phyloP scores from a whole-genome alignment of 2,888 invertebrate genomes.

The Oscheius sp. region DNA sequence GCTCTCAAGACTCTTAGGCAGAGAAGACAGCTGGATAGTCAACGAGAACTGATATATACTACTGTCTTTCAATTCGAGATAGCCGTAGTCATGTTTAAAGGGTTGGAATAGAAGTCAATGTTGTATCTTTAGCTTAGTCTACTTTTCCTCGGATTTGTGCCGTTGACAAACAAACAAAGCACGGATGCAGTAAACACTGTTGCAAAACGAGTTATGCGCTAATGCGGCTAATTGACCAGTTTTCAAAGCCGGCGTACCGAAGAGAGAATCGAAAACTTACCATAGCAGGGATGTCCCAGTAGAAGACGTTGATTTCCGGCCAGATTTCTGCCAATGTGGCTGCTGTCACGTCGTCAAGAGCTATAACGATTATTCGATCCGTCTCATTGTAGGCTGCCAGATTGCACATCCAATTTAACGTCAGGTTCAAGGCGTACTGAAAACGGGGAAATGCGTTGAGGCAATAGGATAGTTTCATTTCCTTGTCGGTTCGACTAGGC shows the following conservation, averaged over 20 bases:
- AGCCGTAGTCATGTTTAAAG: no score
- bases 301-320: conserved; percentile 58
- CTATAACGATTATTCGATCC: conserved; percentile 56
- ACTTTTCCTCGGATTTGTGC: no score
- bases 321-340: conserved; percentile 51
- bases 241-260: no score
- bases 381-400: conserved; percentile 41
- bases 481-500: no score
- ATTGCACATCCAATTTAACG: conserved; percentile 70
- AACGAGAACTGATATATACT: no score
- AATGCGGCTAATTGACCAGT: no score
- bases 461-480: no score
- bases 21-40: no score
- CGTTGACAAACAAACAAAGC: neutral
- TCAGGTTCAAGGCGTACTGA: conserved; percentile 69
- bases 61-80: no score
- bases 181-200: neutral
- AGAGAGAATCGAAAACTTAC: conserved; percentile 39
- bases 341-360: conserved; percentile 61
- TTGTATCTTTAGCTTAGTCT: no score
- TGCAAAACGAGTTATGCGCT: neutral
- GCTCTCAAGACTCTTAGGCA: no score
- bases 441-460: neutral
- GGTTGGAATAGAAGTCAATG: no score
- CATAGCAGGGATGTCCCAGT: conserved; percentile 57